phyloP scores from a whole-genome alignment of 2,888 invertebrate species.

The Aradus depressus region DNA sequence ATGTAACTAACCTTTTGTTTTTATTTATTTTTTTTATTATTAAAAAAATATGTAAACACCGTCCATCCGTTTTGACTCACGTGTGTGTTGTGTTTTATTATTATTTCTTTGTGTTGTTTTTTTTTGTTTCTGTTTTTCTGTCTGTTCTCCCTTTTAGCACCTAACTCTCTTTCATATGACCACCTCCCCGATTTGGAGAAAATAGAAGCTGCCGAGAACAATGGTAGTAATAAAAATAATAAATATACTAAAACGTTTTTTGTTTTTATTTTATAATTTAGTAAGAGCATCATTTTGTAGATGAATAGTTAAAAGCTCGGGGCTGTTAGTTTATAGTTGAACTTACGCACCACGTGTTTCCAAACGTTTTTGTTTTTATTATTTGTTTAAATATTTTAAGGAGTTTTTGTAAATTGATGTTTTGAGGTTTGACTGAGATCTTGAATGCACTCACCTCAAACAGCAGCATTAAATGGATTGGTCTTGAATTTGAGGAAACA shows the following conservation, averaged over 20 bases:
- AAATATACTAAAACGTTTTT: constrained; percentile 15
- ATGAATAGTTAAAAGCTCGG: constrained; percentile 18
- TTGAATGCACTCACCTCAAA: too few relatives aligned
- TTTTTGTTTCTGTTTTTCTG: too few relatives aligned
- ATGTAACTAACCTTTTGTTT: constrained; percentile 10
- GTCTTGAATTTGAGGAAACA: constrained; percentile 15
- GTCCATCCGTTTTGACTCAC: constrained; percentile 12
- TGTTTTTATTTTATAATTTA: constrained; percentile 6
- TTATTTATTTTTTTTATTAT: constrained; percentile 19
- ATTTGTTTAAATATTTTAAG: too few relatives aligned
- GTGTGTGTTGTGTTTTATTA: constrained; percentile 15
- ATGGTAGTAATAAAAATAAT: constrained; percentile 30
- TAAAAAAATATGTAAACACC: constrained; percentile 11
- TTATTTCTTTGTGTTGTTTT: too few relatives aligned
- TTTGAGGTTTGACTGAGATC: too few relatives aligned
- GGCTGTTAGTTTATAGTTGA: constrained; percentile 12
- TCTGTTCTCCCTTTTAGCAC: constrained; percentile 34
- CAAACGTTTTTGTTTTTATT: too few relatives aligned
- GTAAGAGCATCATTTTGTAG: constrained; percentile 17
- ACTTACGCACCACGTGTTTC: constrained; percentile 16
- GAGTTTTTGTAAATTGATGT: too few relatives aligned
- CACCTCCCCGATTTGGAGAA: constrained; percentile 33
- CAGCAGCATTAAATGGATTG: too few relatives aligned
- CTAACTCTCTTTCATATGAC: constrained; percentile 32
- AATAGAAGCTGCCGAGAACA: constrained; percentile 32